Evolutionary conservation across 2,888 invertebrate species (phyloP).

Genomic region (Microctonus hyperodae): DNA sequence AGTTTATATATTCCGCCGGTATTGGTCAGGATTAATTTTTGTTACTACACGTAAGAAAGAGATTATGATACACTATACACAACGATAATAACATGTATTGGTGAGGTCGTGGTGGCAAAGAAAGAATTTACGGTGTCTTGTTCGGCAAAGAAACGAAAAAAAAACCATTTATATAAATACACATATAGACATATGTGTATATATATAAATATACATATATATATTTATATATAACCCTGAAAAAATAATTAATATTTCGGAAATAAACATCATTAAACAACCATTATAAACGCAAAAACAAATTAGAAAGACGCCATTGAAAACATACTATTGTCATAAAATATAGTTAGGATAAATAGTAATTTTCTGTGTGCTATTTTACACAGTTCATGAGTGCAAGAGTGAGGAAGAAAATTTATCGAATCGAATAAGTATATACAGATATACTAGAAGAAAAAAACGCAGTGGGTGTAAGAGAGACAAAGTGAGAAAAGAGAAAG

Average conservation of each 20-base stretch:
- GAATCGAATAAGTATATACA: no score
- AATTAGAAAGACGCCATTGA: neutral
- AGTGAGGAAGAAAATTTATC: no score
- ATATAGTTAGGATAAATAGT: neutral
- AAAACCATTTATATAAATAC: neutral
- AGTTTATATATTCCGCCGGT: slow-evolving; percentile 7
- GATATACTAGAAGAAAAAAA: no score
- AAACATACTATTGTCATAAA: neutral
- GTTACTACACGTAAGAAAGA: slow-evolving; percentile 14
- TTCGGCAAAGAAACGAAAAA: neutral
- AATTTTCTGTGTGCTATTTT: neutral
- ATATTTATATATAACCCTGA: no score
- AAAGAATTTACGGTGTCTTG: slow-evolving; percentile 3
- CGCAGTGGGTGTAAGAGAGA: neutral
- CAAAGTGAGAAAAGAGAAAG: slow-evolving; percentile 8
- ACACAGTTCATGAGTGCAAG: neutral
- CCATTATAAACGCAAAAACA: neutral
- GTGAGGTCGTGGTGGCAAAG: slow-evolving; percentile 10
- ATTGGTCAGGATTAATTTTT: slow-evolving; percentile 17
- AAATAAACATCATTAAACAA: neutral
- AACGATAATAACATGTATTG: slow-evolving; percentile 4
- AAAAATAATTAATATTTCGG: neutral
- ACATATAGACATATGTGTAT: no score
- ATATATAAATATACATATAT: no score
- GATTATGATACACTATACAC: slow-evolving; percentile 1